phyloP scores from a whole-genome alignment of 64 coral and sea anemone genomes.

The Acropora yongei region DNA sequence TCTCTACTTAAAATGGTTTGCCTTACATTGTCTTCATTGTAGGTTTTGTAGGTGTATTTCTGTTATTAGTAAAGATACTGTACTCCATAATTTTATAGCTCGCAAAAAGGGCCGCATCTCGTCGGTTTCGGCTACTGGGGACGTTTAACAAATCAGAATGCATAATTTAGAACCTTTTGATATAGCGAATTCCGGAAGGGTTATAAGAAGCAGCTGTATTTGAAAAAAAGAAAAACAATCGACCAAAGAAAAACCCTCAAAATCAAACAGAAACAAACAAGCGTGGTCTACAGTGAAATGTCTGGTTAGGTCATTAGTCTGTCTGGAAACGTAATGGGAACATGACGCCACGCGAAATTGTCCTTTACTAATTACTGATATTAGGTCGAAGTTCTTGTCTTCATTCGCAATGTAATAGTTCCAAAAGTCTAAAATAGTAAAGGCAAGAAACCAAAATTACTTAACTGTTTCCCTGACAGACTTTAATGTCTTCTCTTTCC shows the following conservation, averaged over 20 bases:
- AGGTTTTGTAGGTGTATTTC: too few species aligned
- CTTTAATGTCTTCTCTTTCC: too few species aligned
- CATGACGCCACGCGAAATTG: background rate
- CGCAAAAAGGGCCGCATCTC: background rate
- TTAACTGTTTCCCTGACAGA: background rate
- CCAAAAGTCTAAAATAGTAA: background rate
- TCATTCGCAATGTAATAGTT: background rate
- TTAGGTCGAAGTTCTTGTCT: background rate
- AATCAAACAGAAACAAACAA: background rate
- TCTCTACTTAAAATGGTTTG: too few species aligned
- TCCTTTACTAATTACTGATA: background rate
- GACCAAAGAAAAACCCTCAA: background rate
- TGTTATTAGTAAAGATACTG: background rate
- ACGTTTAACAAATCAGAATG: background rate
- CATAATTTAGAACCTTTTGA: background rate
- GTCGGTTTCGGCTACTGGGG: background rate
- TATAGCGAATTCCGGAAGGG: background rate
- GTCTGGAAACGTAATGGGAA: background rate
- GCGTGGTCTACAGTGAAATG: background rate
- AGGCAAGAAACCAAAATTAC: conserved; percentile 16
- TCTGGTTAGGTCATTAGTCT: background rate
- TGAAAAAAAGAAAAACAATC: background rate
- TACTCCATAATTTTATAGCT: background rate
- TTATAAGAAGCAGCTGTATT: background rate
- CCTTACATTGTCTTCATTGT: too few species aligned